These are phyloP conservation scores for Luscinia megarhynchos DNA, from an alignment of 2,797 vertebrate genomes.

Conservation along the genomic window DNA sequence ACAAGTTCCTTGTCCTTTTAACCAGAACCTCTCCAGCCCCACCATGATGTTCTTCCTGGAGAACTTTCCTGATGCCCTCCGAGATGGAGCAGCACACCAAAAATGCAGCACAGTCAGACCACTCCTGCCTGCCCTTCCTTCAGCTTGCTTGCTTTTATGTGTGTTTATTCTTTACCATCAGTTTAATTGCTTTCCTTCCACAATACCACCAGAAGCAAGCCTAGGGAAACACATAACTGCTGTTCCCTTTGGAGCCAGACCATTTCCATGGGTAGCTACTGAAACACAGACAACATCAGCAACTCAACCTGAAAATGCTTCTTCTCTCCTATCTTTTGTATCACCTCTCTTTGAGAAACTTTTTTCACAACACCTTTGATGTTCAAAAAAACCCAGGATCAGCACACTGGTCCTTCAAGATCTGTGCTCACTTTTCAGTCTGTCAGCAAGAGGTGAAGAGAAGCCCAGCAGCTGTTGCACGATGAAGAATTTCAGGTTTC, in stretches of 20 bases:
- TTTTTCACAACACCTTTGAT: not conserved
- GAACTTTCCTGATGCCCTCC: not conserved
- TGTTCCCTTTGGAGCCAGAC: not conserved
- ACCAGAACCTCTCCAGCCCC: not conserved
- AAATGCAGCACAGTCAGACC: not conserved
- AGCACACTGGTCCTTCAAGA: not conserved
- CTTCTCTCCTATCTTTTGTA: not conserved
- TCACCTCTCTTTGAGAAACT: not conserved
- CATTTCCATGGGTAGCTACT: not conserved
- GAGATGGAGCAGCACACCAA: rapidly evolving
- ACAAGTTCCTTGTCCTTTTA: not conserved
- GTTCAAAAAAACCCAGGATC: not conserved
- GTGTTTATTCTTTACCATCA: not conserved
- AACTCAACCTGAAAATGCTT: not conserved
- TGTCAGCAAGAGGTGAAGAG: not conserved
- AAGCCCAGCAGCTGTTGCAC: not conserved
- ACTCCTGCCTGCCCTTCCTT: not conserved
- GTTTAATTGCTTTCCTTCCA: not conserved
- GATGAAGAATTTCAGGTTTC: not conserved
- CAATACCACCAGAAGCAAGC: not conserved
- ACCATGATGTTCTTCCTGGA: not conserved
- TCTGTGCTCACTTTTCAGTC: not conserved
- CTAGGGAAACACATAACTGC: not conserved
- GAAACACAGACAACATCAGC: not conserved
- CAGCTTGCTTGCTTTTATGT: rapidly evolving